Conservation (phyloP, 35 echinoderm and acorn worm species). For the Acanthaster planci region DNA sequence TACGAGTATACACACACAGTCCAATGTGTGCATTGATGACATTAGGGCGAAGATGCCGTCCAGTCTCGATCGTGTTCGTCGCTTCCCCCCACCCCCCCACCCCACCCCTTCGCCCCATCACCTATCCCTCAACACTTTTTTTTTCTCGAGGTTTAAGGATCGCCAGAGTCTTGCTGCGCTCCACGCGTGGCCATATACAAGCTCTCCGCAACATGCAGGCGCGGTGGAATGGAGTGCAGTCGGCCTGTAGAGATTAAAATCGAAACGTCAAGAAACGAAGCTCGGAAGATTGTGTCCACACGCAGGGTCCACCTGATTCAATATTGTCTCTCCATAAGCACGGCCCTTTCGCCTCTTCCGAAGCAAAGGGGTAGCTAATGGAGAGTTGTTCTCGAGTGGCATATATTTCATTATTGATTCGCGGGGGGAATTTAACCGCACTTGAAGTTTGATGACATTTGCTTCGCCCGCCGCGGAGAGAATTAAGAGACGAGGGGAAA, state of each 20-base stretch:
- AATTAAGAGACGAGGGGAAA: conserved; percentile 18
- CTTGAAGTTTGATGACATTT: conserved; percentile 34
- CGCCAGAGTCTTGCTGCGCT: not conserved
- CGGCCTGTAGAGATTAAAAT: conserved; percentile 12
- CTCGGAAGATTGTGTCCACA: conserved; percentile 25
- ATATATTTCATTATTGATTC: conserved; percentile 28
- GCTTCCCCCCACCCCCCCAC: not conserved
- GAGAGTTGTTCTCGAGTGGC: conserved; percentile 28
- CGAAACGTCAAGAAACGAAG: conserved; percentile 30
- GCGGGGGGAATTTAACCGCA: conserved; percentile 27
- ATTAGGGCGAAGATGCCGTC: not conserved
- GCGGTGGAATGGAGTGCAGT: not conserved
- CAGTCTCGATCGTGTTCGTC: not conserved
- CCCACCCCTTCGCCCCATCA: too few species aligned
- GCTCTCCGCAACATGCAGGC: not conserved
- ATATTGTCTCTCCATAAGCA: conserved; percentile 18
- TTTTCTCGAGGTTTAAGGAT: not conserved
- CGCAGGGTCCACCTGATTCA: conserved; percentile 4
- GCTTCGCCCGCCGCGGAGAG: conserved; percentile 12
- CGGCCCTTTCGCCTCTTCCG: not conserved
- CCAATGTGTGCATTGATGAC: conserved; percentile 21
- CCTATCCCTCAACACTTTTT: too few species aligned
- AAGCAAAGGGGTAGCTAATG: not conserved
- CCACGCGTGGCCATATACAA: not conserved
- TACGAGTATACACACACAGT: not conserved